A percentile compares a stretch with the other conserved stretches of the same genome.
phyloP scores from a whole-genome alignment of 2,113 vertebrate species.

The Syngnathus scovelli region DNA sequence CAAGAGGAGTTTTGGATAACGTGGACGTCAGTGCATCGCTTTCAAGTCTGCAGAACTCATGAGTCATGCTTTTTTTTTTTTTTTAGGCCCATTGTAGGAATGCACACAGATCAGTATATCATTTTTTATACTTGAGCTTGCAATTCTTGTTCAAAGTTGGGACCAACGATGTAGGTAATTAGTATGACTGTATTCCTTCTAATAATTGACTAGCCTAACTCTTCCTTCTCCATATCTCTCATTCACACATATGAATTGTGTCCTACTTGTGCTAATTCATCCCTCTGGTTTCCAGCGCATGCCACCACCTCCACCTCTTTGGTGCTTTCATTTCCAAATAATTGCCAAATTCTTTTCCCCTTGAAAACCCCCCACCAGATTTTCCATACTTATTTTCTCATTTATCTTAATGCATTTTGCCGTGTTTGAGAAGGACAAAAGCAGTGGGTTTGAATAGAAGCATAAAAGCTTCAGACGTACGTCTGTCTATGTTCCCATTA shows the following conservation, averaged over 20 bases:
- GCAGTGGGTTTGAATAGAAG: slow-evolving; percentile 29
- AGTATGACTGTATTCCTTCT: too few species aligned
- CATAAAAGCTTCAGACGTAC: slow-evolving; percentile 45
- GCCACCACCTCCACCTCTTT: too few species aligned
- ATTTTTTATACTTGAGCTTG: not conserved
- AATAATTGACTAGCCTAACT: too few species aligned
- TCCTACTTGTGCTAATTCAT: too few species aligned
- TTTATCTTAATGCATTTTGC: not conserved
- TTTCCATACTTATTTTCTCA: not conserved
- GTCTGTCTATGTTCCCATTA: slow-evolving; percentile 52
- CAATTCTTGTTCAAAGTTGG: not conserved
- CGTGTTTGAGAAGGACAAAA: slow-evolving; percentile 16
- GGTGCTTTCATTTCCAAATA: too few species aligned
- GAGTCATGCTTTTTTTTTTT: slow-evolving; percentile 36
- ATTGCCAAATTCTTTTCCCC: not conserved
- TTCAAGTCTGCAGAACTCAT: slow-evolving; percentile 44
- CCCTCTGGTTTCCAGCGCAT: too few species aligned
- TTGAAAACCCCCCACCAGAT: not conserved
- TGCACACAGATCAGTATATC: not conserved
- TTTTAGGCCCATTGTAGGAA: not conserved
- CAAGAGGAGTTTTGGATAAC: slow-evolving; percentile 21
- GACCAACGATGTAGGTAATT: not conserved
- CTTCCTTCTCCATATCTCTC: too few species aligned
- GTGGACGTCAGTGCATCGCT: slow-evolving; percentile 33
- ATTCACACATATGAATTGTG: too few species aligned